A percentile compares a stretch with the other conserved stretches of the same genome.
phyloP scores from a whole-genome alignment of 2,797 vertebrate species.

The Cottoperca gobio region DNA sequence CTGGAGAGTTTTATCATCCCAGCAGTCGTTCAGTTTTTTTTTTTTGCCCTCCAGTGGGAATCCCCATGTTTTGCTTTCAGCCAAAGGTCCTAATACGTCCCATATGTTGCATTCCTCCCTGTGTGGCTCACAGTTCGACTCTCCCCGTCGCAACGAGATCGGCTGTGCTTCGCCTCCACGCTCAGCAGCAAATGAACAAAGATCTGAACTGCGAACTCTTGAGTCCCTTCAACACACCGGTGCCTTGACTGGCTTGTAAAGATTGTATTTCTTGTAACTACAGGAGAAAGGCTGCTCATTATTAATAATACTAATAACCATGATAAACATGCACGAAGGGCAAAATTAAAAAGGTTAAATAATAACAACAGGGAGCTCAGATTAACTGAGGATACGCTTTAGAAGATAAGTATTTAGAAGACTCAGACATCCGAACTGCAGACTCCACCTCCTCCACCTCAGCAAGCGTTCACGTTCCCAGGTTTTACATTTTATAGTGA shows the following conservation, averaged over 20 bases:
- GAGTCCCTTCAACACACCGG: conserved; percentile 11
- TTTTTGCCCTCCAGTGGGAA: conserved; percentile 32
- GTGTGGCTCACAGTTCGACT: conserved; percentile 30
- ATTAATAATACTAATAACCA: too few relatives aligned
- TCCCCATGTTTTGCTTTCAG: conserved; percentile 34
- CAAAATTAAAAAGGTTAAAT: too few relatives aligned
- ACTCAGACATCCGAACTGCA: background rate
- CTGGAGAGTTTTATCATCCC: conserved; percentile 1
- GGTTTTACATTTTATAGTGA: background rate
- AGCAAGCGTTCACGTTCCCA: background rate
- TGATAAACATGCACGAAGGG: too few relatives aligned
- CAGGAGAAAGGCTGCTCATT: background rate
- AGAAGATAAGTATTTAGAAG: too few relatives aligned
- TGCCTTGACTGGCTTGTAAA: conserved; percentile 34
- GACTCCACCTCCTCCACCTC: background rate
- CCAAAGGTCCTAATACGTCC: conserved; percentile 45
- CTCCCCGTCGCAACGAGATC: conserved; percentile 47
- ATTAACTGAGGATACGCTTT: too few relatives aligned
- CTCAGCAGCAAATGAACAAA: conserved; percentile 43
- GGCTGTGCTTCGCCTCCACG: conserved; percentile 52
- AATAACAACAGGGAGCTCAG: too few relatives aligned
- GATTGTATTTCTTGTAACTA: conserved; percentile 8
- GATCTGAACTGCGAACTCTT: conserved; percentile 39
- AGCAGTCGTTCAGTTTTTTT: too few relatives aligned
- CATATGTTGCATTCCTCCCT: conserved; percentile 42